These are phyloP conservation scores for Mya arenaria DNA, from an alignment of 1,140 invertebrate genomes.

Conservation along the genomic window DNA sequence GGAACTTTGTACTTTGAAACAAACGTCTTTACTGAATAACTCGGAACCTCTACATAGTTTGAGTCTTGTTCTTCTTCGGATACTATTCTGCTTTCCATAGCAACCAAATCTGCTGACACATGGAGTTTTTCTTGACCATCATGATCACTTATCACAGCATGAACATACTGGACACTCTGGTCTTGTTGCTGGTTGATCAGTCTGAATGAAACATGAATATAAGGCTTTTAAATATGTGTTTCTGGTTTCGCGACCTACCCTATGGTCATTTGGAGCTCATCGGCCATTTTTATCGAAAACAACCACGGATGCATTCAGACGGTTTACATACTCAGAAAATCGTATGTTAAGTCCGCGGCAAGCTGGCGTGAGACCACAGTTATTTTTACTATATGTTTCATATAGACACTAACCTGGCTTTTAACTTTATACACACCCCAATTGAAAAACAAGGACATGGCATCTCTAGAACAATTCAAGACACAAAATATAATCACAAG, in stretches of 20 bases:
- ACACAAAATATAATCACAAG: too few species aligned
- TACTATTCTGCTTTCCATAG: slow-evolving; percentile 67
- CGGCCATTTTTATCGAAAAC: neutral
- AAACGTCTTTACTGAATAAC: slow-evolving; percentile 67
- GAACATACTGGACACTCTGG: slow-evolving; percentile 61
- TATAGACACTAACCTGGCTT: too few species aligned
- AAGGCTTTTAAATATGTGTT: neutral
- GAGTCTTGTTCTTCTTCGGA: neutral
- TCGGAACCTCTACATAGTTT: slow-evolving; percentile 57
- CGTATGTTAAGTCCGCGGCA: neutral
- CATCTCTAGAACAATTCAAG: too few species aligned
- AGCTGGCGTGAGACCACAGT: too few species aligned
- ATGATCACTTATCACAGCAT: slow-evolving; percentile 59
- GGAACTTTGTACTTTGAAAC: slow-evolving; percentile 65
- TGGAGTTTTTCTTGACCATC: slow-evolving; percentile 64
- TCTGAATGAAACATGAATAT: slow-evolving; percentile 42
- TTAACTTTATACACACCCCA: too few species aligned
- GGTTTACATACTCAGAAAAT: neutral
- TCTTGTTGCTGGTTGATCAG: slow-evolving; percentile 65
- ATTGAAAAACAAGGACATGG: too few species aligned
- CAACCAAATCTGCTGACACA: slow-evolving; percentile 55
- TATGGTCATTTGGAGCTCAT: neutral
- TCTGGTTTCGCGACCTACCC: too few species aligned
- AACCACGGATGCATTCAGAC: neutral
- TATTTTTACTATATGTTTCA: too few species aligned